Conservation (phyloP, 2,797 vertebrate genomes). For the Crocidura indochinensis region DNA sequence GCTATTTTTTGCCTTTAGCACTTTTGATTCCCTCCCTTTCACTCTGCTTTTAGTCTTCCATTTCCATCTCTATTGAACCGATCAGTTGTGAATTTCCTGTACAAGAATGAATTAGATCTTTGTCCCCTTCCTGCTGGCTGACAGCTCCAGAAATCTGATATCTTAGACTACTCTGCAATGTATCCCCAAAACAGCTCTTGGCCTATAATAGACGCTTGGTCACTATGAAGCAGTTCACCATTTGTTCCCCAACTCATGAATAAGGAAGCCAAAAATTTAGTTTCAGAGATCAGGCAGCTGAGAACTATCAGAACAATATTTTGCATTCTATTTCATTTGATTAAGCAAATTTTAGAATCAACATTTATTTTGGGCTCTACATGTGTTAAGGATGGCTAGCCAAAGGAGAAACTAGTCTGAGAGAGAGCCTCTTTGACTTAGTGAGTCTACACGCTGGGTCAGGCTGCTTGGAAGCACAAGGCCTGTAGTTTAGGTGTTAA, state of each 20-base stretch:
- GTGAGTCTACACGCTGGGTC: background rate
- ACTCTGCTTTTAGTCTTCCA: background rate
- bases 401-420: background rate
- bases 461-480: background rate
- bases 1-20: no score
- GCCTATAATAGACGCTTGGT: background rate
- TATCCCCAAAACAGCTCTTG: background rate
- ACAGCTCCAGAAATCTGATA: background rate
- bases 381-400: background rate
- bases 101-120: background rate
- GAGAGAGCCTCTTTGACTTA: rapidly evolving
- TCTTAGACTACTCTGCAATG: background rate
- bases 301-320: background rate
- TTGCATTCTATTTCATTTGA: background rate
- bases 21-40: background rate
- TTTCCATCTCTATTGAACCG: background rate
- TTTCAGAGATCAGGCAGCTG: background rate
- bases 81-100: no score
- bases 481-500: background rate
- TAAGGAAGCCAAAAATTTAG: background rate
- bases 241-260: background rate
- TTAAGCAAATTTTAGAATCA: background rate
- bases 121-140: background rate
- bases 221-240: background rate
- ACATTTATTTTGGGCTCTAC: background rate